phyloP scores from a whole-genome alignment of 2,113 vertebrate genomes.

The Hypomesus transpacificus region DNA sequence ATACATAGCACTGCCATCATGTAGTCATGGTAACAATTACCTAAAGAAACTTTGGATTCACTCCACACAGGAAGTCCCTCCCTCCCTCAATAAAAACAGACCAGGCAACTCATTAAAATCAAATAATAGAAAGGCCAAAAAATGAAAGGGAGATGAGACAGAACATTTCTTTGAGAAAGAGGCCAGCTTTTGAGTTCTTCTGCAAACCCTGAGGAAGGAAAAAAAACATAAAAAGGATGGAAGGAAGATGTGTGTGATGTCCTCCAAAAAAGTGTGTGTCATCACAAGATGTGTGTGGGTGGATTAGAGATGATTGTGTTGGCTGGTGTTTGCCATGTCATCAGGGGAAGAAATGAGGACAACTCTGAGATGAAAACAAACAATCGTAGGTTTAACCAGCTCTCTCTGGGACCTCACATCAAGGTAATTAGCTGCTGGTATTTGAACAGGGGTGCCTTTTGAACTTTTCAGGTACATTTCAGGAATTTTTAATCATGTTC shows the following conservation, averaged over 20 bases:
- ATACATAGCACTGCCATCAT: constrained; percentile 50
- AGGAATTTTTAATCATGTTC: too few species aligned
- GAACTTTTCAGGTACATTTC: constrained; percentile 9
- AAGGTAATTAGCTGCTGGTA: constrained; percentile 48
- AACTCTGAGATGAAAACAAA: constrained; percentile 49
- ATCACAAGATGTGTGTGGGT: constrained; percentile 42
- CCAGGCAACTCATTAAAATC: neutral
- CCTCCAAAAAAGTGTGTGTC: constrained; percentile 21
- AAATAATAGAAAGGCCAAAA: too few species aligned
- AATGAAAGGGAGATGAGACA: too few species aligned
- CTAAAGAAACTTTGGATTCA: constrained; percentile 28
- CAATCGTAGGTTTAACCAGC: constrained; percentile 62
- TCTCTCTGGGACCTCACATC: constrained; percentile 44
- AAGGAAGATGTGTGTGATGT: constrained; percentile 9
- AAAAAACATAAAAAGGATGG: constrained; percentile 35
- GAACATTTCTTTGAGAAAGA: neutral
- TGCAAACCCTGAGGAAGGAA: neutral
- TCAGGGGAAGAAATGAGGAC: constrained; percentile 41
- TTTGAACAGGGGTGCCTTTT: constrained; percentile 34
- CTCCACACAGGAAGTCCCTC: constrained; percentile 21
- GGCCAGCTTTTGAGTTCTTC: neutral
- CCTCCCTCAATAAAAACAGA: constrained; percentile 11
- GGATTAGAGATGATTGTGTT: constrained; percentile 58
- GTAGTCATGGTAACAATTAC: constrained; percentile 14
- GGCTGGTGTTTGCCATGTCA: constrained; percentile 46